Evolutionary conservation across 2,797 vertebrate genomes (phyloP), one percentile per base, ranked within the genome.

Genomic region (Pteropus rufus): DNA sequence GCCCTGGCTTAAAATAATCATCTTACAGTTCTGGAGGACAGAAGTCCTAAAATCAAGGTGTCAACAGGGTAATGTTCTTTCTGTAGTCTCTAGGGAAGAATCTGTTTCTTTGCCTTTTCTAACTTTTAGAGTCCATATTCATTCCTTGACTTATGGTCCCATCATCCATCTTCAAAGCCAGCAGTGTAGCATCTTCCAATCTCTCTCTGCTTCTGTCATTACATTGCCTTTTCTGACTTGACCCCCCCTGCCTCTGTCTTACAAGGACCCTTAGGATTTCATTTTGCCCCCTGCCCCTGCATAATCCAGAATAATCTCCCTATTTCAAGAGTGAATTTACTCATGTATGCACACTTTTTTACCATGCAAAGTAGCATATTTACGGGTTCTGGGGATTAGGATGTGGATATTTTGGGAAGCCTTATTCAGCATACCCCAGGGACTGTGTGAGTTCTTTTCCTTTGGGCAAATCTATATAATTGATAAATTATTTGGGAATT

Each of bases 31-130:
- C 72, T 93, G 16, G 60, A 91, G 39, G 52, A 58, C 46, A 72
- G 58, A 93, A 93, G 5, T 77, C 60, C 36, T 96, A 77, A 93
- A 72, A 65, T 52, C 83, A 81, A 67, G 41, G 18, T 91, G 24
- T 65, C 79, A 41, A 60, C 31, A 65, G 21, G 46, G 41, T 67
- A 58, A 0, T 7, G 1, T 76, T 92, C 94, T 95, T 89, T 77
- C 76, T 44, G 46, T 49, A 81, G 62, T 24, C 60, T 19, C 23
- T 58, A 58, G 36, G 36, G 10, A 8, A 94, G n/a, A 81, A 80
- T 80, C 34, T 26, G 26, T 79, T 62, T 87, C 49, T 16, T 82
- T 62, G 49, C 7, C n/a, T 36, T 82, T 94, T 93, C 34, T 79
- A 79, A 34, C 34, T 84, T 76, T 41, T 82, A 26, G 41, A 44